Evolutionary conservation across 92 coral and sea anemone species (phyloP).

Genomic region (Galaxea fascicularis): DNA sequence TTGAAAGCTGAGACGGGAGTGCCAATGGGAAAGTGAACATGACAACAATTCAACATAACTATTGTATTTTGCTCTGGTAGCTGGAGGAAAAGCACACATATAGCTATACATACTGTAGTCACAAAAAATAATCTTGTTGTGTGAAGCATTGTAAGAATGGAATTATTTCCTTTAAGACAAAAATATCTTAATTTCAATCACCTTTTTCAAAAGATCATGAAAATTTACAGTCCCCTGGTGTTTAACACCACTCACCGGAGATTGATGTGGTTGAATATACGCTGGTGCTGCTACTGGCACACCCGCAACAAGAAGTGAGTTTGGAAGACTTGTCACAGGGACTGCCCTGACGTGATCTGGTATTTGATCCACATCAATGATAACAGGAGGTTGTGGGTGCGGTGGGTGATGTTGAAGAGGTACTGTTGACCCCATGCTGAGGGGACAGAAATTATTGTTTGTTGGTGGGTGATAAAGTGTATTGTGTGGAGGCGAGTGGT

Average conservation of each 20-base stretch:
- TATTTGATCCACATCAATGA: constrained; percentile 80
- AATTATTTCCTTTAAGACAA: no score
- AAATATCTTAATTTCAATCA: neutral
- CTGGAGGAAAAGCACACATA: no score
- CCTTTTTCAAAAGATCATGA: neutral
- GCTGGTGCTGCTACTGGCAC: constrained; percentile 91
- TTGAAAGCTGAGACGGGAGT: no score
- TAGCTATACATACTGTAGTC: no score
- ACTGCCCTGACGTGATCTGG: constrained; percentile 85
- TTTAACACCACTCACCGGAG: constrained; percentile 37
- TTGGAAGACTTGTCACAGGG: constrained; percentile 89
- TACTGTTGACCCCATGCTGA: constrained; percentile 72
- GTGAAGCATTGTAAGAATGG: no score
- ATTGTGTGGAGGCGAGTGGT: constrained; percentile 40
- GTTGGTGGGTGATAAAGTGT: constrained; percentile 34
- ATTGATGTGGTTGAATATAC: constrained; percentile 84
- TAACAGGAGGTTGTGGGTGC: constrained; percentile 75
- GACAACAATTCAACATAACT: no score
- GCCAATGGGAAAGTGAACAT: no score
- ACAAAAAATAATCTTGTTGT: no score
- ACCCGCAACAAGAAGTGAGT: constrained; percentile 77
- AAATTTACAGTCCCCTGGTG: neutral
- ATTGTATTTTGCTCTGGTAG: no score
- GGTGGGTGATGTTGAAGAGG: constrained; percentile 84
- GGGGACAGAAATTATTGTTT: constrained; percentile 41